phyloP scores from a whole-genome alignment of 2,888 invertebrate genomes.

The Dicyrtomina minuta region DNA sequence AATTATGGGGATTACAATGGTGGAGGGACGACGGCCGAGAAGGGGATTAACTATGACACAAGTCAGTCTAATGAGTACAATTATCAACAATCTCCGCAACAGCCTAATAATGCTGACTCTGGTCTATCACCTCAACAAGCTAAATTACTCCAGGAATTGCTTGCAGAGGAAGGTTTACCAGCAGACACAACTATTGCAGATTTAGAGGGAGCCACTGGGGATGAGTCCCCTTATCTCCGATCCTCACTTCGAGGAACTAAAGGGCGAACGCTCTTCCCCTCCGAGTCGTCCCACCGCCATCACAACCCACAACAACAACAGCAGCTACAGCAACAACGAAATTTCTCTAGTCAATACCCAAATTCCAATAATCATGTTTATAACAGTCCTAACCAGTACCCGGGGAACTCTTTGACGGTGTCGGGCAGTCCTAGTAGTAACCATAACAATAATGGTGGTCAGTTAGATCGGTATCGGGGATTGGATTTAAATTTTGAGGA shows the following conservation, averaged over 20 bases:
- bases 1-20: constrained; percentile 17
- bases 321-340: not conserved
- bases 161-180: constrained; percentile 23
- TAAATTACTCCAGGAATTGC: constrained; percentile 22
- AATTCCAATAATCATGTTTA: not conserved
- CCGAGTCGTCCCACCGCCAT: not conserved
- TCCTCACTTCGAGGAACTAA: constrained; percentile 3
- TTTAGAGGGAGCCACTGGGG: constrained; percentile 5
- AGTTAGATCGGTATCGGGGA: no score
- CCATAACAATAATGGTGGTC: not conserved
- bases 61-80: not conserved
- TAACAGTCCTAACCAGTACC: no score
- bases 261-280: constrained; percentile 33
- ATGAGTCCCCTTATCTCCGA: constrained; percentile 13
- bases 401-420: no score
- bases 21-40: not conserved
- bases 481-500: no score
- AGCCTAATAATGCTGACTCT: not conserved
- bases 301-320: not conserved
- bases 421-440: not conserved
- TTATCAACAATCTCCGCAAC: not conserved
- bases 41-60: no score
- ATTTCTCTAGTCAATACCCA: not conserved
- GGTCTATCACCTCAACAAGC: constrained; percentile 47
- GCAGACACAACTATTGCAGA: not conserved